Evolutionary conservation across 2,888 invertebrate species (phyloP).

Genomic region (Macrosoma leucophasiata): DNA sequence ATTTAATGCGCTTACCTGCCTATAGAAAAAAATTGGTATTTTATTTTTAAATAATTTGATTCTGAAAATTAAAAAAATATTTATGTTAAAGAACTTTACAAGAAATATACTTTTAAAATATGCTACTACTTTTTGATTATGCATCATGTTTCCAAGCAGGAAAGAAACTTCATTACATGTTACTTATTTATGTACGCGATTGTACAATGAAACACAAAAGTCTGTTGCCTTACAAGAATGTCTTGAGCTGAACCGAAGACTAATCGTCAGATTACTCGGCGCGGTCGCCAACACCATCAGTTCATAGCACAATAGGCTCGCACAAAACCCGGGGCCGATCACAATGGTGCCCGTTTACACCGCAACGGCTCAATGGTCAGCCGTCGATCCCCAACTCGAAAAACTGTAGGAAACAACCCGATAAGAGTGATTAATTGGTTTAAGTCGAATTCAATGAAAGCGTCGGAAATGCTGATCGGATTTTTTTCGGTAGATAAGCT

Average conservation of each 20-base stretch:
- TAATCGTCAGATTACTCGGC: slow-evolving; percentile 56
- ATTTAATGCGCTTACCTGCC: too few species aligned
- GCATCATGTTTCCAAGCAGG: too few species aligned
- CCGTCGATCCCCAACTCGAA: slow-evolving; percentile 50
- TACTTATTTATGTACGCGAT: too few species aligned
- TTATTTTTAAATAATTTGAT: too few species aligned
- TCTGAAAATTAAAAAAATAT: too few species aligned
- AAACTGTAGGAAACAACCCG: slow-evolving; percentile 62
- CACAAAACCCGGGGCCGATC: slow-evolving; percentile 48
- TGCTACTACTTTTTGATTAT: too few species aligned
- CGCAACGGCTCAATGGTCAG: slow-evolving; percentile 56
- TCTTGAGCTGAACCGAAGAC: slow-evolving; percentile 40
- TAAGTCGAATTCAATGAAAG: slow-evolving; percentile 70
- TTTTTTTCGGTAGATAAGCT: slow-evolving; percentile 33
- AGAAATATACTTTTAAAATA: too few species aligned
- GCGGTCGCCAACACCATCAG: slow-evolving; percentile 55
- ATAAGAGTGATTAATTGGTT: slow-evolving; percentile 74
- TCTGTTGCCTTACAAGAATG: too few species aligned
- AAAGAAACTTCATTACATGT: too few species aligned
- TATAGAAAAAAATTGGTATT: too few species aligned
- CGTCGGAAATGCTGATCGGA: slow-evolving; percentile 39
- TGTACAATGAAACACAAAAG: too few species aligned
- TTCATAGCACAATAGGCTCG: slow-evolving; percentile 54
- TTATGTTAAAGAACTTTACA: too few species aligned
- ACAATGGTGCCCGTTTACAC: slow-evolving; percentile 52